Conservation (phyloP, 2,797 vertebrate genomes). For the Malurus splendens region DNA sequence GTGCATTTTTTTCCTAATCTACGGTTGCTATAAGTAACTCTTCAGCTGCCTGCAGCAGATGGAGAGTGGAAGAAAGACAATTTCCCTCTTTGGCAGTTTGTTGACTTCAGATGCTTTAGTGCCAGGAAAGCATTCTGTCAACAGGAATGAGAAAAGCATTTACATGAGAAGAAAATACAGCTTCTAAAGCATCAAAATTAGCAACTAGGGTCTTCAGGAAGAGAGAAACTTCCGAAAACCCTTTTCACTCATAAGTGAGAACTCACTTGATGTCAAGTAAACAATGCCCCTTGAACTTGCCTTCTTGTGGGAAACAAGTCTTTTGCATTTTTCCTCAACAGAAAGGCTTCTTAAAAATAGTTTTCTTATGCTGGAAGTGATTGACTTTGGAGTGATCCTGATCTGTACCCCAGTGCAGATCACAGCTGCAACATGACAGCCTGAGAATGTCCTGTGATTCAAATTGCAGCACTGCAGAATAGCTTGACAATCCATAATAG, state of each 20-base stretch:
- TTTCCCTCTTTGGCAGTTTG: not conserved
- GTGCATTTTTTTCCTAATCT: slow-evolving; percentile 25
- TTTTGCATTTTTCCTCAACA: not conserved
- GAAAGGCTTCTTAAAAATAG: not conserved
- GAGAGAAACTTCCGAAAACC: not conserved
- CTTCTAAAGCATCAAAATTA: not conserved
- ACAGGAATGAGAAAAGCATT: not conserved
- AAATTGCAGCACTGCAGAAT: not conserved
- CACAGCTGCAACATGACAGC: not conserved
- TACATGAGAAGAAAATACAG: not conserved
- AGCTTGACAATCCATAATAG: not conserved
- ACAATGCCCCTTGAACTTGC: not conserved
- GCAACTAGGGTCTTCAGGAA: not conserved
- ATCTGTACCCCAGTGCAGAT: not conserved
- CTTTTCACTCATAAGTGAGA: not conserved
- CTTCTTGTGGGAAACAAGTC: not conserved
- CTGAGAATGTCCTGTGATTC: not conserved
- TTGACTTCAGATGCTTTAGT: not conserved
- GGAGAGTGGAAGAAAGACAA: slow-evolving; percentile 11
- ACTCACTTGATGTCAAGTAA: not conserved
- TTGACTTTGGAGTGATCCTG: not conserved
- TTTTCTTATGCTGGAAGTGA: not conserved
- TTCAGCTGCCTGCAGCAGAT: slow-evolving; percentile 27
- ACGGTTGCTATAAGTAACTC: slow-evolving; percentile 41
- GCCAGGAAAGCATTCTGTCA: not conserved